These are phyloP conservation scores for Anguilla anguilla DNA, from an alignment of 2,797 vertebrate species.

Conservation along the genomic window DNA sequence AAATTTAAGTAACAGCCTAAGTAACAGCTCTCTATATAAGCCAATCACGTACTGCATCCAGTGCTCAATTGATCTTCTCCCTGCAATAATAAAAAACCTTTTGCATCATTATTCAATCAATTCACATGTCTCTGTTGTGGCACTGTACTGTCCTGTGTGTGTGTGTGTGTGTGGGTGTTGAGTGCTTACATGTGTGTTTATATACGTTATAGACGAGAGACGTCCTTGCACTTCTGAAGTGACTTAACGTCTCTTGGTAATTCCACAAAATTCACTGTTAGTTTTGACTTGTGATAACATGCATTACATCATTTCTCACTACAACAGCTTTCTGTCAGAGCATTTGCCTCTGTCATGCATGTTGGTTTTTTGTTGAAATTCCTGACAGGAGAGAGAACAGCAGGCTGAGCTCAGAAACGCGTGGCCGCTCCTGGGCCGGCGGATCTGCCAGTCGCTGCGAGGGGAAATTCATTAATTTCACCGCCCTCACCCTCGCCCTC, in stretches of 20 bases:
- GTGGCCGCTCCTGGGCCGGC: neutral
- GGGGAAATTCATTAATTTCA: neutral
- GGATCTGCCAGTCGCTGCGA: neutral
- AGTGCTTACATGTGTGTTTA: no score
- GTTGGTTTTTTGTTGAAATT: neutral
- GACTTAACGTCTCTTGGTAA: neutral
- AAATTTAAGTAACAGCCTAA: no score
- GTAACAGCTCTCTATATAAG: no score
- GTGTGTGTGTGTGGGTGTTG: no score
- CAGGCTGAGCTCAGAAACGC: neutral
- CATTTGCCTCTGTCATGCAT: neutral
- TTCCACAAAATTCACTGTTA: neutral
- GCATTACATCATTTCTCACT: neutral
- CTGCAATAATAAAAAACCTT: no score
- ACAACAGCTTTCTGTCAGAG: neutral
- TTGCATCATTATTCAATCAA: no score
- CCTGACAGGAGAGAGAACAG: neutral
- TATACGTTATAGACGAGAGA: no score
- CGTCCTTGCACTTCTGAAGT: neutral
- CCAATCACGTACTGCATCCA: no score
- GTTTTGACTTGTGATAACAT: neutral
- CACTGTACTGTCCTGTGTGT: no score
- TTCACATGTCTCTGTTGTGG: no score
- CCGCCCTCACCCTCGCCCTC: neutral
- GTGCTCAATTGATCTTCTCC: no score